phyloP scores from a whole-genome alignment of 2,113 vertebrate species.

The Lasiurus borealis region DNA sequence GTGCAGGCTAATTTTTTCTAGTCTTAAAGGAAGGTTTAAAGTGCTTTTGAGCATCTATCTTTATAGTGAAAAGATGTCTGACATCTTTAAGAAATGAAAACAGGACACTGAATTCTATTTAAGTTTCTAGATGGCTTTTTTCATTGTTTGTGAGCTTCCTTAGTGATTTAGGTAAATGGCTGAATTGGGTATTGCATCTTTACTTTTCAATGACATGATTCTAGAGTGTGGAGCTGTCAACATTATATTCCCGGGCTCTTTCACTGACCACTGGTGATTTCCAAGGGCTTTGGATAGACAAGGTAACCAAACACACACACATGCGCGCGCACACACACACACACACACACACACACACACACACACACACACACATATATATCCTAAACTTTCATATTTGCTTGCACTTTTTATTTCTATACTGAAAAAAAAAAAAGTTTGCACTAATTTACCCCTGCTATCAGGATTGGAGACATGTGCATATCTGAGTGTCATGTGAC shows the following conservation, averaged over 20 bases:
- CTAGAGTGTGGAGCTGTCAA: background rate
- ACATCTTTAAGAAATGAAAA: conserved; percentile 25
- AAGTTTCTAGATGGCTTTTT: background rate
- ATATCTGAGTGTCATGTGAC: background rate
- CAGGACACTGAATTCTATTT: background rate
- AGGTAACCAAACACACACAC: background rate
- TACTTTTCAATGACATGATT: background rate
- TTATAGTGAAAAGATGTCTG: background rate
- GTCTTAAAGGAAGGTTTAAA: conserved; percentile 78
- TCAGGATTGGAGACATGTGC: background rate
- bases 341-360: no score
- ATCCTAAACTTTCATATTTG: background rate
- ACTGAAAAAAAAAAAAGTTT: background rate
- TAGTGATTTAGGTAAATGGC: background rate
- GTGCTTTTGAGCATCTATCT: conserved; percentile 5
- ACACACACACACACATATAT: no score
- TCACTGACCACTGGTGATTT: background rate
- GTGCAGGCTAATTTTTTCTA: conserved; percentile 69
- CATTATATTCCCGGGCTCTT: background rate
- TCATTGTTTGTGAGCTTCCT: background rate
- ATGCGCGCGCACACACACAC: no score
- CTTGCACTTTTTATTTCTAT: background rate
- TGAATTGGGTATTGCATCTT: background rate
- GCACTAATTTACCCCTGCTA: background rate
- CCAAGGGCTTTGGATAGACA: background rate